A percentile compares a stretch with the other conserved stretches of the same genome.
Conservation (phyloP, 1,140 invertebrate genomes). For the Cydia pomonella region DNA sequence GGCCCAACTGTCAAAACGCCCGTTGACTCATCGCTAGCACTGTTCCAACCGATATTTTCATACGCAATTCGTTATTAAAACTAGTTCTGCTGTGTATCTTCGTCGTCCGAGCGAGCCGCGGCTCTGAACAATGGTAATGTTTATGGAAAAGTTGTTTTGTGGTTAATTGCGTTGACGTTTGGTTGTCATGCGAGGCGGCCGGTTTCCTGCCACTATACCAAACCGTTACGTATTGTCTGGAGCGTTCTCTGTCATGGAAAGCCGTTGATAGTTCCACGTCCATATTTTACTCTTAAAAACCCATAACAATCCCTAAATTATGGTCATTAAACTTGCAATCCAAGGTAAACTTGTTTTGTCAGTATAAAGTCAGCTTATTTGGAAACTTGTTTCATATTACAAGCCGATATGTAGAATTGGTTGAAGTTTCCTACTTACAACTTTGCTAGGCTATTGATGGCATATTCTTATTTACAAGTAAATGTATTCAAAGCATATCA, state of each 20-base stretch:
- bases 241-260: neutral
- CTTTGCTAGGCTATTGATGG: neutral
- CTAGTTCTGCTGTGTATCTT: conserved; percentile 51
- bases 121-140: conserved; percentile 44
- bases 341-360: conserved; percentile 4
- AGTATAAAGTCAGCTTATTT: conserved; percentile 15
- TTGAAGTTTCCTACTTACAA: neutral
- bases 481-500: conserved; percentile 2
- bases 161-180: conserved; percentile 18
- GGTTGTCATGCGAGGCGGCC: conserved; percentile 15
- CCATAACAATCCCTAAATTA: neutral
- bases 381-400: neutral
- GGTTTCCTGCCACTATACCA: neutral
- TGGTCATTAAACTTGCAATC: conserved; percentile 6
- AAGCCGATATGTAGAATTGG: neutral
- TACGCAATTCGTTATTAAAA: conserved; percentile 63
- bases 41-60: conserved; percentile 58
- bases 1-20: conserved; percentile 75
- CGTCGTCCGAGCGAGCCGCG: conserved; percentile 36
- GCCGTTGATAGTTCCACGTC: neutral
- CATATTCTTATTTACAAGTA: neutral
- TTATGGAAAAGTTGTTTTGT: conserved; percentile 14
- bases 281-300: neutral
- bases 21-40: conserved; percentile 71
- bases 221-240: conserved; percentile 17